Evolutionary conservation across 2,797 vertebrate species (phyloP), one percentile per base, ranked within the genome.

Genomic region (Urocyon cinereoargenteus): DNA sequence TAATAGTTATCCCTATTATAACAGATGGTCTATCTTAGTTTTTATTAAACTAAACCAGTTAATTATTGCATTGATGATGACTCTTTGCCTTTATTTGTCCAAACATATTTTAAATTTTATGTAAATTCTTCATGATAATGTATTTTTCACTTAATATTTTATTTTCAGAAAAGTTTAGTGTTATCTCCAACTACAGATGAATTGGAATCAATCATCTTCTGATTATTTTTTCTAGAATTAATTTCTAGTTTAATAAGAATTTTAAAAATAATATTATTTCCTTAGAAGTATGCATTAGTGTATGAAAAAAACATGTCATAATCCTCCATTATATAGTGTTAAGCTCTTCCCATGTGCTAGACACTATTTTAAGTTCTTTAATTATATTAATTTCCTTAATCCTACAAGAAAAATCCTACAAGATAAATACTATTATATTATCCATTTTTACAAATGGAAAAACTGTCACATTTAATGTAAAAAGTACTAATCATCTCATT

Each of bases 141-240:
- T 90, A 22, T 4, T 75, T 85, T 91, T 59, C 5, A 73, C 2
- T 79, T 85, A 61, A 49, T 45, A 62, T 49, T 93, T 90, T 55
- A 85, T 62, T 83, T 82, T 75, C 4, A 55, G 40, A n/a, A 92
- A 70, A 81, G 13, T 49, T 62, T 19, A 78, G 6, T 34, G 11
- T 12, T 89, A 40, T 70, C 16, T 72, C 22, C 40, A 86, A 78
- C 1, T 72, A 90, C 12, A 70, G 45, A 18, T 40, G 11, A 75
- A 66, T 59, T 90, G 3, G 5, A 86, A 16, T 13, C 28, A 75
- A n/a, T 24, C 45, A 49, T 90, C 85, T 82, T 40, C 36, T 77
- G 36, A 64, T n/a, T 66, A 34, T 75, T 81, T 89, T 62, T 94
- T 62, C 40, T 55, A 81, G 34, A 84, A 84, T 68, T 85, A 93